Evolutionary conservation across 37 sponge, comb jelly and placozoan genomes (phyloP), one percentile per base, ranked within the genome.

Genomic region (Lycopodina hypogea): DNA sequence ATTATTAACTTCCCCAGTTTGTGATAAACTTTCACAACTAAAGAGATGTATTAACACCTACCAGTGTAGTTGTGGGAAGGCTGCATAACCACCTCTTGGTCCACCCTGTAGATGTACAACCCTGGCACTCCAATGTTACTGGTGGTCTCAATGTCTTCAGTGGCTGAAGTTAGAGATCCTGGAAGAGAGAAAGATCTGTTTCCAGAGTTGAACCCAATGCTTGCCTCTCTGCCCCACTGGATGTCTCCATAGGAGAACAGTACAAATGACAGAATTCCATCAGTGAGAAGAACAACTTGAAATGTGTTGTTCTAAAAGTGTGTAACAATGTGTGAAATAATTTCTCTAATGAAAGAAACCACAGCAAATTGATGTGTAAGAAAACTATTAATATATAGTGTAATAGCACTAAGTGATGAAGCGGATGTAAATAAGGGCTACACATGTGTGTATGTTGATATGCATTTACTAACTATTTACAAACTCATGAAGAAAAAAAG

Each of bases 231-330:
- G 15, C 75, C 75, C 75, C 75, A 75, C 35, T 75, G 34, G n/a
- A 75, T 57, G 36, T 71, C 72, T 32, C 83, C 52, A 39, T 82
- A 71, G 6, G 51, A 37, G 48, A 82, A 59, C 65, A 71, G 23
- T 12, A 36, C 75, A 72, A 58, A 66, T 8, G 75, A 72, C 23
- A 71, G 32, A 33, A 24, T 30, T 59, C 70, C 75, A 59, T 82
- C 63, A 38, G 72, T 72, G 40, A 74, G 58, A 24, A 81, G 42
- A 1, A 81, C 59, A 55, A 55, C 61, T 42, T 68, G 61, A 56
- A 71, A 61, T 8, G 81, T 21, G 75, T 75, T 75, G 28, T 4
- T 51, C 75, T 75, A 53, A 24, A 72, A 32, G n/a, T n/a, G n/a
- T n/a, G n/a, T n/a, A n/a, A n/a, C n/a, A n/a, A n/a, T n/a, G n/a